A percentile compares a stretch with the other conserved stretches of the same genome.
These are phyloP conservation scores for Ophion costatus DNA, from an alignment of 2,888 invertebrate genomes.

Conservation along the genomic window DNA sequence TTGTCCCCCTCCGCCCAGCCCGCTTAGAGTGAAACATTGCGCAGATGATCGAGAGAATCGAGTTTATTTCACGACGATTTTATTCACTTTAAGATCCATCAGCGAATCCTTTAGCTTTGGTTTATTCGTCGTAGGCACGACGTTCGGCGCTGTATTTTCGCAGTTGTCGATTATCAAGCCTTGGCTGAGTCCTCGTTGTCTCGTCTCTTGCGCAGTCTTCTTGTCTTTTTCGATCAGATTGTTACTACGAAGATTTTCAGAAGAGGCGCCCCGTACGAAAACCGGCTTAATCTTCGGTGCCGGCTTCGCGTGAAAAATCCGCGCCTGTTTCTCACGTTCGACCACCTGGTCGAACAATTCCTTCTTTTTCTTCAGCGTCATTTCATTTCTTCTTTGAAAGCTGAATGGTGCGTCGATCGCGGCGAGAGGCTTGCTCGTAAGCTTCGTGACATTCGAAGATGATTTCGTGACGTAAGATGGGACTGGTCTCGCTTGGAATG, in stretches of 20 bases:
- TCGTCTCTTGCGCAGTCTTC: constrained; percentile 18
- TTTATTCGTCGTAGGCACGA: neutral
- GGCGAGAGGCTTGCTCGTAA: constrained; percentile 34
- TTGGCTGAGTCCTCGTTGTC: constrained; percentile 28
- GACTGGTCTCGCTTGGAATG: constrained; percentile 87
- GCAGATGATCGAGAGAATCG: constrained; percentile 2
- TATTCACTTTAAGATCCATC: constrained; percentile 33
- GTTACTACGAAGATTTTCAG: constrained; percentile 70
- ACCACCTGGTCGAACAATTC: constrained; percentile 86
- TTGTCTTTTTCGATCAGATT: neutral
- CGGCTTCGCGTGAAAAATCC: constrained; percentile 90
- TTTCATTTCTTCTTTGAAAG: constrained; percentile 88
- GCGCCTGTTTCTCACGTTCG: constrained; percentile 86
- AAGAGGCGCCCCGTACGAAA: constrained; percentile 78
- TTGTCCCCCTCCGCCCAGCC: neutral
- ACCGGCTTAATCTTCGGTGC: constrained; percentile 85
- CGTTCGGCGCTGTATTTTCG: constrained; percentile 58
- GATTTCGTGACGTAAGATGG: constrained; percentile 81
- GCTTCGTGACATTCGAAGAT: constrained; percentile 39
- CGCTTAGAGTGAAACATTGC: neutral
- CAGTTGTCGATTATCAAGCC: constrained; percentile 45
- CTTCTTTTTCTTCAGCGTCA: constrained; percentile 85
- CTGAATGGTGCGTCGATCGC: constrained; percentile 80
- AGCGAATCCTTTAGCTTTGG: constrained; percentile 39
- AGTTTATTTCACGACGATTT: constrained; percentile 12